A percentile compares a stretch with the other conserved stretches of the same genome.
These are phyloP conservation scores for Acronicta psi DNA, from an alignment of 2,888 invertebrate species.

Conservation along the genomic window DNA sequence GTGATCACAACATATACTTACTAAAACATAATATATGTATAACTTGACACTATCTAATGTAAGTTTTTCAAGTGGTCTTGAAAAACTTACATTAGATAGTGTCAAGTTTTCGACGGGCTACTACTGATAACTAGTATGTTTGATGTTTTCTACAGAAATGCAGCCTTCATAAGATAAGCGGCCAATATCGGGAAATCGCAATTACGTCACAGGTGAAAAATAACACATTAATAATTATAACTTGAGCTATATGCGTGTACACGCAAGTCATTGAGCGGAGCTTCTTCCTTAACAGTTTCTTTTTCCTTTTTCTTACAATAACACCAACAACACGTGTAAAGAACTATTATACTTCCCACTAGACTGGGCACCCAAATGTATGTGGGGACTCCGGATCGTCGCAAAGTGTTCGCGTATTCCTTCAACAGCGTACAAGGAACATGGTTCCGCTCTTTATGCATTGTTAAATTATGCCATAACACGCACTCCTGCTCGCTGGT, in stretches of 20 bases:
- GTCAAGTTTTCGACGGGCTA: background rate
- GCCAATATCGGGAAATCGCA: slow-evolving; percentile 4
- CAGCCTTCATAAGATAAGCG: slow-evolving; percentile 6
- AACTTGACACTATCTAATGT: no score
- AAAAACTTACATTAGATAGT: background rate
- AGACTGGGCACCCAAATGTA: slow-evolving; percentile 81
- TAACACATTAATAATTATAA: slow-evolving; percentile 58
- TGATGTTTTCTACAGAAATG: slow-evolving; percentile 1
- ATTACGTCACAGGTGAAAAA: background rate
- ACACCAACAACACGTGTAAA: slow-evolving; percentile 73
- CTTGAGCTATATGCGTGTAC: slow-evolving; percentile 71
- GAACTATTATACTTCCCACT: slow-evolving; percentile 66
- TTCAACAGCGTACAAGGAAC: slow-evolving; percentile 78
- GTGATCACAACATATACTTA: no score
- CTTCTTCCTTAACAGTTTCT: slow-evolving; percentile 62
- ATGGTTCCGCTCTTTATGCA: slow-evolving; percentile 66
- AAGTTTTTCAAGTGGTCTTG: no score
- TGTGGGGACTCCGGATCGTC: slow-evolving; percentile 74
- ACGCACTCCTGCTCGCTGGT: slow-evolving; percentile 76
- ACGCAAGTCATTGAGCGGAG: slow-evolving; percentile 68
- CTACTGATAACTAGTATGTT: background rate
- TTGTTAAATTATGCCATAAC: slow-evolving; percentile 79
- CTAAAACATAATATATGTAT: no score
- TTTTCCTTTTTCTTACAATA: slow-evolving; percentile 70
- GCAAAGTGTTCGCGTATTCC: slow-evolving; percentile 79